Conservation (phyloP, 1,140 invertebrate species). For the Drosophila neocordata region DNA sequence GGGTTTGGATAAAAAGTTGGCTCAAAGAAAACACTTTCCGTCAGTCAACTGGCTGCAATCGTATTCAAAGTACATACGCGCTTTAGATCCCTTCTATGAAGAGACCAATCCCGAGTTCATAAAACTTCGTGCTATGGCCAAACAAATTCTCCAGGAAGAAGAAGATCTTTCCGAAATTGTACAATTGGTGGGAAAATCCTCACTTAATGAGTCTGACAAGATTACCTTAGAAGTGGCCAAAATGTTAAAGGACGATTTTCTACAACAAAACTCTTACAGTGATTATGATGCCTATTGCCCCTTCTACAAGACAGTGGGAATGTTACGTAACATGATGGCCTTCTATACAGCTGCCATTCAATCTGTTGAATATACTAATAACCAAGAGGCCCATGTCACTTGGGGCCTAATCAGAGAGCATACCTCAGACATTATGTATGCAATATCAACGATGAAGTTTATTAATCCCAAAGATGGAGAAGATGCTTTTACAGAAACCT, state of each 20-base stretch:
- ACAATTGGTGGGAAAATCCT: constrained; percentile 93
- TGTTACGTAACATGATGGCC: constrained; percentile 68
- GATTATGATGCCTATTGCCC: constrained; percentile 69
- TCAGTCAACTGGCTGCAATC: constrained; percentile 98
- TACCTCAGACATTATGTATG: constrained; percentile 47
- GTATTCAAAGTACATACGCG: constrained; percentile 92
- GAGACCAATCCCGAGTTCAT: constrained; percentile 89
- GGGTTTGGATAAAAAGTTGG: constrained; percentile 99
- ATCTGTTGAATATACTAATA: constrained; percentile 43
- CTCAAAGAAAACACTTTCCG: constrained; percentile 99
- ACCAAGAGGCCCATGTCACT: constrained; percentile 53
- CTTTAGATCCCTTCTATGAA: constrained; percentile 92
- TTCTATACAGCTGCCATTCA: constrained; percentile 44
- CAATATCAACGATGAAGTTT: constrained; percentile 73
- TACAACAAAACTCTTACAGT: constrained; percentile 77
- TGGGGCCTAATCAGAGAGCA: constrained; percentile 62
- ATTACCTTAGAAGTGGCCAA: constrained; percentile 73
- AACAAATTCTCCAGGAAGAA: constrained; percentile 92
- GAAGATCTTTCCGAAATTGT: constrained; percentile 95
- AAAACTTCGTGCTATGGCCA: constrained; percentile 85
- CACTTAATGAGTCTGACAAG: constrained; percentile 84
- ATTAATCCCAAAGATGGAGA: constrained; percentile 39
- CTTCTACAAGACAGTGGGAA: constrained; percentile 76
- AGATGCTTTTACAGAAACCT: background rate
- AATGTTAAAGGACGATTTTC: constrained; percentile 75